phyloP scores from a whole-genome alignment of 2,797 vertebrate species.

The Thunnus albacares region DNA sequence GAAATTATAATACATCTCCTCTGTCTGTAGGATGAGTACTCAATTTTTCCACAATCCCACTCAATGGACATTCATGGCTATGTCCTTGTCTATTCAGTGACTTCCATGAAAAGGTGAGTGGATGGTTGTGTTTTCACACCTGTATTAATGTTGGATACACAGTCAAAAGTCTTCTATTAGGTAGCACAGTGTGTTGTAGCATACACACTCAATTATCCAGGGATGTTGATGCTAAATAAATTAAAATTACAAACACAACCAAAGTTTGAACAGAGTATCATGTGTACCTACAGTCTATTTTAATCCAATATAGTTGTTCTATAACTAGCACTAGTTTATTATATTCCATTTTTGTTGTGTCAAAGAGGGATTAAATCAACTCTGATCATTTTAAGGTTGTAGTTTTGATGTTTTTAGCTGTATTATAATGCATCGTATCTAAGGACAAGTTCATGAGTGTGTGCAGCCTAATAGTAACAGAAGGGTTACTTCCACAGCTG shows the following conservation, averaged over 20 bases:
- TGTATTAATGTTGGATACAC: background rate
- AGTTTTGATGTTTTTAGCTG: no score
- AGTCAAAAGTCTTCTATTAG: background rate
- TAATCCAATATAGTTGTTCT: no score
- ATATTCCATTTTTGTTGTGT: background rate
- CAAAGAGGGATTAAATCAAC: background rate
- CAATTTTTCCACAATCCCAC: slow-evolving; percentile 90
- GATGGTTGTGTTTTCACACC: slow-evolving; percentile 9
- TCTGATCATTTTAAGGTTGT: no score
- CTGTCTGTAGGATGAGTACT: slow-evolving; percentile 87
- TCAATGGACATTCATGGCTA: slow-evolving; percentile 89
- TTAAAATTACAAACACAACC: no score
- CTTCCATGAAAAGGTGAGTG: slow-evolving; percentile 89
- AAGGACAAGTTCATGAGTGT: no score
- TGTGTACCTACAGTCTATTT: no score
- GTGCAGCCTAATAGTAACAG: no score
- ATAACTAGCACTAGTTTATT: background rate
- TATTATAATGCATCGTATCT: no score
- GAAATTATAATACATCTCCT: slow-evolving; percentile 7
- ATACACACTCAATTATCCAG: background rate
- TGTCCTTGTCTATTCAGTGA: slow-evolving; percentile 89
- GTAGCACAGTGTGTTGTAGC: background rate
- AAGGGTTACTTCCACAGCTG: no score
- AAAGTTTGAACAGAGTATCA: no score
- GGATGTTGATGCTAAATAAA: no score